Percentiles rank a stretch among this genome's conserved stretches.
Evolutionary conservation across 2,113 vertebrate genomes (phyloP).

Genomic region (Alaudala cheleensis): DNA sequence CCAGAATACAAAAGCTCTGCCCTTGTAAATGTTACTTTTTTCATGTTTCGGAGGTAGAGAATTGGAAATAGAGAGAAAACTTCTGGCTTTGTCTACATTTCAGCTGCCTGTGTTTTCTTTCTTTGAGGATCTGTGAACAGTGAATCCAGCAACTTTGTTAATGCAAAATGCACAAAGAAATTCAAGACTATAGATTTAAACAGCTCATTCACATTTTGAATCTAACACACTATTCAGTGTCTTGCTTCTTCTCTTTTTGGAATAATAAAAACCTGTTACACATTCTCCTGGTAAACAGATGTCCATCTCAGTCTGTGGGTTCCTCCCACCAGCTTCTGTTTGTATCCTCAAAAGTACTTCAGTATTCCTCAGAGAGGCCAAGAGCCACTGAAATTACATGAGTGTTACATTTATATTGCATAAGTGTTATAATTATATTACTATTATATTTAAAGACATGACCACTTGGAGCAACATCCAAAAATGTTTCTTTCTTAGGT

Average conservation of each 20-base stretch:
- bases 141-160: not conserved
- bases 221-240: not conserved
- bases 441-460: accelerated
- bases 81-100: not conserved
- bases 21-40: not conserved
- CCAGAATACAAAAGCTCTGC: not conserved
- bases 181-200: not conserved
- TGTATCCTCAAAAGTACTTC: not conserved
- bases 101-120: not conserved
- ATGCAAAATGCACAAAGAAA: not conserved
- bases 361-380: not conserved
- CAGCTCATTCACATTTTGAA: not conserved
- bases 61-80: not conserved
- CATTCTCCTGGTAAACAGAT: not conserved
- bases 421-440: not conserved
- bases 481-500: not conserved
- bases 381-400: not conserved
- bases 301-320: not conserved
- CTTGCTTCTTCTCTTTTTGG: not conserved
- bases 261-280: not conserved
- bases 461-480: not conserved
- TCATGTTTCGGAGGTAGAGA: not conserved
- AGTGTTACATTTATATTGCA: not conserved
- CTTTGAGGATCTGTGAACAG: not conserved
- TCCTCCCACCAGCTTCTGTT: not conserved